Percentiles rank a stretch among this genome's conserved stretches.
These are phyloP conservation scores for Tinea pellionella DNA, from an alignment of 2,888 invertebrate species.

Conservation along the genomic window DNA sequence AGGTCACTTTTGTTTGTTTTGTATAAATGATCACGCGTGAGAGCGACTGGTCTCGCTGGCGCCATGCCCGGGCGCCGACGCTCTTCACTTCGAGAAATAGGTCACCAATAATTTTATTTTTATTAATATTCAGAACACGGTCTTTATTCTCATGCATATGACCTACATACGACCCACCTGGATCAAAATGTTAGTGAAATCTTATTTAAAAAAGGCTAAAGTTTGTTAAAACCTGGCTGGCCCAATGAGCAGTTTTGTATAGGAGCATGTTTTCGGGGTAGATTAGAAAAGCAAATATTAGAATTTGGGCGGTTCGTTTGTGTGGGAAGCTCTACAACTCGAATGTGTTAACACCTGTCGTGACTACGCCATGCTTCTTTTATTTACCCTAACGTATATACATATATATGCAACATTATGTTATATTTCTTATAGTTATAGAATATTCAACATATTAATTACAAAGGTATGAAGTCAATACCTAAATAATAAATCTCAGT, in stretches of 20 bases:
- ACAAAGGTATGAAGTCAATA: too few relatives aligned
- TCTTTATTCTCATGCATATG: neutral
- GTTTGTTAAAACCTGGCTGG: slow-evolving; percentile 2
- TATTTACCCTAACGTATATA: neutral
- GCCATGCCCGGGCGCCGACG: slow-evolving; percentile 54
- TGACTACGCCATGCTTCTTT: slow-evolving; percentile 13
- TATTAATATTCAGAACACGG: slow-evolving; percentile 23
- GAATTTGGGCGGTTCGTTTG: slow-evolving; percentile 63
- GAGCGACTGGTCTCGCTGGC: slow-evolving; percentile 57
- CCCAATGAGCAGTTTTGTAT: neutral
- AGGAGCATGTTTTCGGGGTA: slow-evolving; percentile 16
- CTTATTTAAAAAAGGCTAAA: too few relatives aligned
- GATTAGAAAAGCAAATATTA: slow-evolving; percentile 49
- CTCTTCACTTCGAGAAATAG: slow-evolving; percentile 33
- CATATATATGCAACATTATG: neutral
- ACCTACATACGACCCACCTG: neutral
- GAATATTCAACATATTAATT: too few relatives aligned
- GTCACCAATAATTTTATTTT: slow-evolving; percentile 60
- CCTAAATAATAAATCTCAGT: too few relatives aligned
- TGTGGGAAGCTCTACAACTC: slow-evolving; percentile 30
- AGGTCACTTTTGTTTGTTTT: slow-evolving; percentile 69
- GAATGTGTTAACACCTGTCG: slow-evolving; percentile 55
- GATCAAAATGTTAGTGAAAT: too few relatives aligned
- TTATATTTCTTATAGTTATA: neutral
- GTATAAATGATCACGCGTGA: slow-evolving; percentile 60